A percentile compares a stretch with the other conserved stretches of the same genome.
Evolutionary conservation across 92 coral and sea anemone species (phyloP).

Genomic region (Bergia puertoricense): DNA sequence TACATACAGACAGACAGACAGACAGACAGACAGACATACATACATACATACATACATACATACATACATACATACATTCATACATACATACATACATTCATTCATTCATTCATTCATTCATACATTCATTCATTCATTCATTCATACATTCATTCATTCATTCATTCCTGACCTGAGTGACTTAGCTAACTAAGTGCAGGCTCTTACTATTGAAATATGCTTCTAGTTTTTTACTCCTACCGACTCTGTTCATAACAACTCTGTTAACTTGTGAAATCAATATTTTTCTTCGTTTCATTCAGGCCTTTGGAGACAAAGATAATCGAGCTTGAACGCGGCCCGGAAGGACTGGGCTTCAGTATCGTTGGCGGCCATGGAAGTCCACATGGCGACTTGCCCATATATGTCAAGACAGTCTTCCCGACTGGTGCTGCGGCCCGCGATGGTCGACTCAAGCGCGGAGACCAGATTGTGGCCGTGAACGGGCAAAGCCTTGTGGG

Average conservation of each 20-base stretch:
- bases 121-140: too few relatives aligned
- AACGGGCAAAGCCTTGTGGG: slow-evolving; percentile 94
- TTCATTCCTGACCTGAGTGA: not conserved
- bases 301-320: slow-evolving; percentile 91
- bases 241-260: not conserved
- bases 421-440: slow-evolving; percentile 99
- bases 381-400: slow-evolving; percentile 99
- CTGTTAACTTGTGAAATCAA: not conserved
- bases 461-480: slow-evolving; percentile 96
- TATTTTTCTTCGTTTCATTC: slow-evolving; percentile 7
- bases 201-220: not conserved
- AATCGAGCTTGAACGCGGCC: slow-evolving; percentile 98
- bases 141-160: too few relatives aligned
- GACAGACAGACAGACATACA: too few relatives aligned
- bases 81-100: too few relatives aligned
- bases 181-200: not conserved
- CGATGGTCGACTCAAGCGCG: slow-evolving; percentile 93
- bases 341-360: slow-evolving; percentile 99
- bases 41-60: too few relatives aligned
- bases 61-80: too few relatives aligned
- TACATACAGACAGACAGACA: too few relatives aligned
- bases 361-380: slow-evolving; percentile 99
- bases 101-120: too few relatives aligned
- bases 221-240: too few relatives aligned
- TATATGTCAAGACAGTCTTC: slow-evolving; percentile 99